Percentiles rank a stretch among this genome's conserved stretches.
Conservation (phyloP, 2,797 vertebrate genomes). For the Pangasius sanitwongsei region DNA sequence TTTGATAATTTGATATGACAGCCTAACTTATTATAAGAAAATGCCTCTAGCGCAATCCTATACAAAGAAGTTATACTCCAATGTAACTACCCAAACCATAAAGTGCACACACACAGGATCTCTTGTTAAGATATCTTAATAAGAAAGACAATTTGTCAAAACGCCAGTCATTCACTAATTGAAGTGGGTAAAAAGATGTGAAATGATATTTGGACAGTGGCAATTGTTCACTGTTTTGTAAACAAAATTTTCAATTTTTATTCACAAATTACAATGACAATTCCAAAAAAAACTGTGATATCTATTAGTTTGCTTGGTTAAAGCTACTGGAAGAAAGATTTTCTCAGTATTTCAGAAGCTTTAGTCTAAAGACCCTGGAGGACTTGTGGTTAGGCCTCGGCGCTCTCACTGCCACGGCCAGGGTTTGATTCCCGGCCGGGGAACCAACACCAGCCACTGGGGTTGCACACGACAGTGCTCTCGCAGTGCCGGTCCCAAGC, state of each 20-base stretch:
- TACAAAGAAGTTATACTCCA: not conserved
- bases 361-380: not conserved
- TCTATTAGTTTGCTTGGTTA: not conserved
- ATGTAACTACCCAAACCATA: not conserved
- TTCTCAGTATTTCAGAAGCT: not conserved
- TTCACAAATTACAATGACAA: not conserved
- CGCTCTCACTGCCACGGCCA: no score
- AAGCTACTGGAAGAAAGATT: not conserved
- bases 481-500: no score
- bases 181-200: not conserved
- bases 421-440: no score
- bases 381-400: no score
- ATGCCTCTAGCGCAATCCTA: not conserved
- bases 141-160: not conserved
- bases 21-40: not conserved
- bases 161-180: not conserved
- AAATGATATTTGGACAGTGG: not conserved
- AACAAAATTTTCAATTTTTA: not conserved
- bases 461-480: no score
- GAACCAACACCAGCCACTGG: no score
- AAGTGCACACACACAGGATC: not conserved
- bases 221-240: not conserved
- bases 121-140: not conserved
- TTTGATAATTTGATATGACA: not conserved
- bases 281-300: not conserved